A percentile compares a stretch with the other conserved stretches of the same genome.
phyloP scores from a whole-genome alignment of 2,797 vertebrate genomes.

The Acrossocheilus fasciatus region DNA sequence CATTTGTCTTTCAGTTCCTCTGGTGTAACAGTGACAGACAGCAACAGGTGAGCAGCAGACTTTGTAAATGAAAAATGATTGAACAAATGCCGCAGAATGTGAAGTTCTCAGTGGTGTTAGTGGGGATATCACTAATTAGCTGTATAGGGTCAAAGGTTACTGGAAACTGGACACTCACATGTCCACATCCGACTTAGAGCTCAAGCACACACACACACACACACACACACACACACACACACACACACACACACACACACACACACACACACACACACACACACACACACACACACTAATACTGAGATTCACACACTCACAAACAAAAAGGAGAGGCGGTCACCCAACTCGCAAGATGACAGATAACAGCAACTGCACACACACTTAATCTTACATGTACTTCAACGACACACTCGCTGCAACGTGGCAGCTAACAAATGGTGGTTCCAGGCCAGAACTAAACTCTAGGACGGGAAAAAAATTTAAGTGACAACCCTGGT shows the following conservation, averaged over 20 bases:
- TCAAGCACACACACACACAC: conserved; percentile 27
- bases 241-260: no score
- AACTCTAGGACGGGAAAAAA: conserved; percentile 12
- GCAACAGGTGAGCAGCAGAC: conserved; percentile 45
- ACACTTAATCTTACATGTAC: conserved; percentile 43
- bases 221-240: not conserved
- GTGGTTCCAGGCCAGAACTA: conserved; percentile 3
- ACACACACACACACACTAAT: not conserved
- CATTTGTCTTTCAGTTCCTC: not conserved
- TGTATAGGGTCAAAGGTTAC: conserved; percentile 62
- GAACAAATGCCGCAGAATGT: conserved; percentile 34
- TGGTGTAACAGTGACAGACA: conserved; percentile 9
- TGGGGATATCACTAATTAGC: conserved; percentile 63
- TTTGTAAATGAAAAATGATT: conserved; percentile 47
- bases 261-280: no score
- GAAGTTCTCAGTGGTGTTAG: conserved; percentile 47
- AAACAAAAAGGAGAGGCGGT: conserved; percentile 20
- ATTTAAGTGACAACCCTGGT: conserved; percentile 15
- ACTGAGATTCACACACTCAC: conserved; percentile 19
- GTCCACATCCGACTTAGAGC: conserved; percentile 53
- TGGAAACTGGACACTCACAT: conserved; percentile 62
- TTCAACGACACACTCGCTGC: conserved; percentile 15
- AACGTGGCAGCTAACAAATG: conserved; percentile 18
- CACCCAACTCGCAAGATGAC: conserved; percentile 46
- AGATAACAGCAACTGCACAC: conserved; percentile 57